phyloP scores from a whole-genome alignment of 2,113 vertebrate species.

The Polyodon spathula region DNA sequence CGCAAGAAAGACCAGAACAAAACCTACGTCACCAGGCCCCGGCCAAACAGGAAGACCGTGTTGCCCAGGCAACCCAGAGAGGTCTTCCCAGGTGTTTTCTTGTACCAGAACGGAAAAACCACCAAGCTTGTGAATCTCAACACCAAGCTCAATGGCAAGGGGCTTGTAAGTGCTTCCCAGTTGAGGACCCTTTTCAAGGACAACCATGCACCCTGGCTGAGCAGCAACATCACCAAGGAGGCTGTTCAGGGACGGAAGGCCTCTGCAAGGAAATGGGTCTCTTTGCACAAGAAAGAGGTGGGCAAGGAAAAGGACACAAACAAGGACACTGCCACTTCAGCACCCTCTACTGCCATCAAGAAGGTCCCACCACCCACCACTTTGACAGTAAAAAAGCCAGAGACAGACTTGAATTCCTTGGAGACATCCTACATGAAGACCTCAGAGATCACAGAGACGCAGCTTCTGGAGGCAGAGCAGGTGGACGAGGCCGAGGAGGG shows the following conservation, averaged over 20 bases:
- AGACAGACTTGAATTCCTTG: constrained; percentile 37
- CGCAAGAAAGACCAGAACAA: constrained; percentile 55
- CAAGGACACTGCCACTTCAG: constrained; percentile 23
- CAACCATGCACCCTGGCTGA: constrained; percentile 33
- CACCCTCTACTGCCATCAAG: constrained; percentile 16
- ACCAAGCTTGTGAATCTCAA: constrained; percentile 58
- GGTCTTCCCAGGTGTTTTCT: constrained; percentile 70
- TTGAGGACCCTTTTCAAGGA: constrained; percentile 45
- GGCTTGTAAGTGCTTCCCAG: constrained; percentile 37
- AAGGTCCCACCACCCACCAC: constrained; percentile 3
- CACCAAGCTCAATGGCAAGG: constrained; percentile 40
- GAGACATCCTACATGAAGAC: constrained; percentile 73
- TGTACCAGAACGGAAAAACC: constrained; percentile 66
- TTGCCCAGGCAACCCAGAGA: constrained; percentile 48
- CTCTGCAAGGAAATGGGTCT: constrained; percentile 31
- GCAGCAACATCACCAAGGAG: constrained; percentile 40
- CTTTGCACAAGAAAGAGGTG: constrained; percentile 12
- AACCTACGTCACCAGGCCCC: constrained; percentile 83
- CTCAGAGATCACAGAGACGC: constrained; percentile 60
- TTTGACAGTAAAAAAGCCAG: constrained; percentile 10
- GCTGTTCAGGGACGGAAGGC: constrained; percentile 24
- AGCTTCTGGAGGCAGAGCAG: constrained; percentile 40
- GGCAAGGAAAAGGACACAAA: constrained; percentile 18
- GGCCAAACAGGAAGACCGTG: constrained; percentile 46
- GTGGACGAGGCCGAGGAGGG: constrained; percentile 58